Conservation (phyloP, 2,113 vertebrate genomes). For the Anser cygnoides region DNA sequence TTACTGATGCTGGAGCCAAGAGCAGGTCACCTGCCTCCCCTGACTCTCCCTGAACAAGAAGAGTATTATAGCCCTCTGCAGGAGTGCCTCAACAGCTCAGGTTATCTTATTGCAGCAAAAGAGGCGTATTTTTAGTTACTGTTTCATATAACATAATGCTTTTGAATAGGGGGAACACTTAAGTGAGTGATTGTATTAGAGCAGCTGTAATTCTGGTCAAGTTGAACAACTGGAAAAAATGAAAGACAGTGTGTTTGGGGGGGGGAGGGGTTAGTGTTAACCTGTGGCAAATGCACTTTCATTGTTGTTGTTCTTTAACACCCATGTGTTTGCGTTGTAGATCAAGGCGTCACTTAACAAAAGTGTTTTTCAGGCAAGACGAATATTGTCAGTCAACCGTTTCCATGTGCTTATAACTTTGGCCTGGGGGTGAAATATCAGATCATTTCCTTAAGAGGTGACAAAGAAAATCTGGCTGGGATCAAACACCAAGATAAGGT, state of each 20-base stretch:
- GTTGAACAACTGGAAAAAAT: neutral
- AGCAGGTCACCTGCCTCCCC: neutral
- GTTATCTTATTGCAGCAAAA: neutral
- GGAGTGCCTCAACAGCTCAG: neutral
- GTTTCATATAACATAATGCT: neutral
- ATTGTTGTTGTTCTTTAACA: neutral
- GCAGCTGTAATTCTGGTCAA: neutral
- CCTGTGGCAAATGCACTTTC: fast-evolving
- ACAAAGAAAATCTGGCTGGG: neutral
- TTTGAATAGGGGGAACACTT: neutral
- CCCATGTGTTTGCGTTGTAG: neutral
- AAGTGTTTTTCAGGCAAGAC: neutral
- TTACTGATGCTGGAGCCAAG: neutral
- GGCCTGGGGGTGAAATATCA: neutral
- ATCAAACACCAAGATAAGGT: neutral
- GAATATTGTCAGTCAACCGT: neutral
- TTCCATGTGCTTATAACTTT: conserved; percentile 9
- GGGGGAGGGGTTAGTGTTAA: neutral
- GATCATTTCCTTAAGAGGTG: neutral
- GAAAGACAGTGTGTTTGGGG: neutral
- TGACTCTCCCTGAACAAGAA: neutral
- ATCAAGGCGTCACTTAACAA: neutral
- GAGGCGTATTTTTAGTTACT: neutral
- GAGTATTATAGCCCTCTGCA: neutral
- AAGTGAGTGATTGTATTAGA: neutral